Evolutionary conservation across 2,797 vertebrate species (phyloP).

Genomic region (Carapus acus): DNA sequence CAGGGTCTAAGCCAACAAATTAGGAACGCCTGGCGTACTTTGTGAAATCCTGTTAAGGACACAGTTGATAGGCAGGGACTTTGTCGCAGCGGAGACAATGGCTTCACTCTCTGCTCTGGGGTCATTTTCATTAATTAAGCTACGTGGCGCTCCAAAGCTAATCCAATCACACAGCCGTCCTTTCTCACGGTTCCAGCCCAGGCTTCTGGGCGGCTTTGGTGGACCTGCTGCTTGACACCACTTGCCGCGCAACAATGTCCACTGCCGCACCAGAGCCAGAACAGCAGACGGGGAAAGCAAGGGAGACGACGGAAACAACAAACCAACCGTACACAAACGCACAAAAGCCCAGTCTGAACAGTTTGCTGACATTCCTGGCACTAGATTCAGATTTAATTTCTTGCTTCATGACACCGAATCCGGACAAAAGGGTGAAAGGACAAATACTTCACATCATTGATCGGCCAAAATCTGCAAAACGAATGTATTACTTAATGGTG

Average conservation of each 20-base stretch:
- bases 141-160: constrained; percentile 66
- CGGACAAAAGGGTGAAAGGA: constrained; percentile 24
- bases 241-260: constrained; percentile 52
- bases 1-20: constrained; percentile 62
- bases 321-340: constrained; percentile 43
- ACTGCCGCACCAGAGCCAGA: constrained; percentile 36
- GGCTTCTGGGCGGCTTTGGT: constrained; percentile 58
- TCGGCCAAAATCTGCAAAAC: no score
- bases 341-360: constrained; percentile 30
- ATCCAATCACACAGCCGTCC: constrained; percentile 65
- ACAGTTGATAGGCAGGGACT: constrained; percentile 62
- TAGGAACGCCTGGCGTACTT: constrained; percentile 65
- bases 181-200: constrained; percentile 68
- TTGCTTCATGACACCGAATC: constrained; percentile 25
- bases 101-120: constrained; percentile 56
- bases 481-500: constrained; percentile 23
- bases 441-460: constrained; percentile 25
- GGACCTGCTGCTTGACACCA: constrained; percentile 49
- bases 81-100: constrained; percentile 65
- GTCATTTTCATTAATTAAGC: constrained; percentile 75
- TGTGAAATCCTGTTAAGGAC: constrained; percentile 71
- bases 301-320: constrained; percentile 44
- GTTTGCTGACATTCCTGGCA: constrained; percentile 18
- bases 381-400: constrained; percentile 26
- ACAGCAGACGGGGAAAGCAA: constrained; percentile 23